These are phyloP conservation scores for Aphrophora alni DNA, from an alignment of 2,888 invertebrate genomes.

Conservation along the genomic window DNA sequence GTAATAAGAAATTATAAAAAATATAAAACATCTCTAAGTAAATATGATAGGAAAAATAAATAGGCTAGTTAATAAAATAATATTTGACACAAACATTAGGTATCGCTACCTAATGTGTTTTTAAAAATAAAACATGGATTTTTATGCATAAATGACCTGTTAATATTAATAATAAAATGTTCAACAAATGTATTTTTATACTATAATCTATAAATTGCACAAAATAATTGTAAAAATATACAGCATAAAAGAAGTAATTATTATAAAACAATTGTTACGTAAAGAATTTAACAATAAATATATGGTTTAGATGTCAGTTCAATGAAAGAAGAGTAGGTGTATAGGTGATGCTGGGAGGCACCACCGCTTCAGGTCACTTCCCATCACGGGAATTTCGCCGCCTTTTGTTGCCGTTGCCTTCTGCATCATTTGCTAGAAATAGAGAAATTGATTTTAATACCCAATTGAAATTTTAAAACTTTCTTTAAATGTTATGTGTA, in stretches of 20 bases:
- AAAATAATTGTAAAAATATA: conserved; percentile 6
- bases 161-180: not conserved
- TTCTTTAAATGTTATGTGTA: too few species aligned
- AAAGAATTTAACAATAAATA: not conserved
- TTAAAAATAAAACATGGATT: not conserved
- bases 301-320: not conserved
- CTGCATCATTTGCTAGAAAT: conserved; percentile 56
- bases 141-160: not conserved
- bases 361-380: conserved; percentile 68
- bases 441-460: not conserved
- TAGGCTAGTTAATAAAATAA: not conserved
- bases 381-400: conserved; percentile 74
- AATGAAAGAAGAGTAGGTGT: not conserved
- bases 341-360: conserved; percentile 54
- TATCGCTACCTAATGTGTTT: not conserved
- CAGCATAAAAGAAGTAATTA: not conserved
- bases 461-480: too few species aligned
- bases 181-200: not conserved
- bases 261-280: not conserved
- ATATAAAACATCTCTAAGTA: not conserved
- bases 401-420: conserved; percentile 60
- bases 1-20: not conserved
- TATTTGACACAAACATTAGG: not conserved
- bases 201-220: conserved; percentile 2
- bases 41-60: not conserved